phyloP scores from a whole-genome alignment of 2,888 invertebrate species.

The Sinelater perroti region DNA sequence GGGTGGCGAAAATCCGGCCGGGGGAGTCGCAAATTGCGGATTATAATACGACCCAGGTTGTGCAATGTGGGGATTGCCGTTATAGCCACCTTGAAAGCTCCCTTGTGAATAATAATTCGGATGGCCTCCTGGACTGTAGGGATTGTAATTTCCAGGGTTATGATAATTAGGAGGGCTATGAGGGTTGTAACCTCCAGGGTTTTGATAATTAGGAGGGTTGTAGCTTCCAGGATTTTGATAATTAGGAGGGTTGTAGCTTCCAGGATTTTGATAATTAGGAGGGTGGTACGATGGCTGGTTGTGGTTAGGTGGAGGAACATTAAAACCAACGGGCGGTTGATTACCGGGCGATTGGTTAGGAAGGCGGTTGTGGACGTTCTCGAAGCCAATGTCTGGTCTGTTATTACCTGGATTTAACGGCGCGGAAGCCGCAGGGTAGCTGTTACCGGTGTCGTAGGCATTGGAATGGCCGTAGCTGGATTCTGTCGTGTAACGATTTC shows the following conservation, averaged over 20 bases:
- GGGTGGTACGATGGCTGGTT: not conserved
- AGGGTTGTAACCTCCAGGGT: not conserved
- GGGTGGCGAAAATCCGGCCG: conserved; percentile 23
- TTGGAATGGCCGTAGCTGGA: not conserved
- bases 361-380: conserved; percentile 23
- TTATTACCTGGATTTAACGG: conserved; percentile 7
- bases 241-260: not conserved
- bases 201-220: not conserved
- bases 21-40: conserved; percentile 2
- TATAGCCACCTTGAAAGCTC: not conserved
- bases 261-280: not conserved
- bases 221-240: not conserved
- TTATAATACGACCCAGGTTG: conserved; percentile 26
- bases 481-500: not conserved
- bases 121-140: not conserved
- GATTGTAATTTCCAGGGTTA: conserved; percentile 1
- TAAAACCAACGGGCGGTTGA: not conserved
- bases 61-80: not conserved
- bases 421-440: not conserved
- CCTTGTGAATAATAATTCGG: too few species aligned
- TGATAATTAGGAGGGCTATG: not conserved
- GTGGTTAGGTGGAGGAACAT: not conserved
- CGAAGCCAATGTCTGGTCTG: conserved; percentile 22
- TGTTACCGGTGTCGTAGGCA: not conserved
- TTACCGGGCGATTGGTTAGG: conserved; percentile 1